Evolutionary conservation across 2,113 vertebrate genomes (phyloP).

Genomic region (Anser cygnoides): DNA sequence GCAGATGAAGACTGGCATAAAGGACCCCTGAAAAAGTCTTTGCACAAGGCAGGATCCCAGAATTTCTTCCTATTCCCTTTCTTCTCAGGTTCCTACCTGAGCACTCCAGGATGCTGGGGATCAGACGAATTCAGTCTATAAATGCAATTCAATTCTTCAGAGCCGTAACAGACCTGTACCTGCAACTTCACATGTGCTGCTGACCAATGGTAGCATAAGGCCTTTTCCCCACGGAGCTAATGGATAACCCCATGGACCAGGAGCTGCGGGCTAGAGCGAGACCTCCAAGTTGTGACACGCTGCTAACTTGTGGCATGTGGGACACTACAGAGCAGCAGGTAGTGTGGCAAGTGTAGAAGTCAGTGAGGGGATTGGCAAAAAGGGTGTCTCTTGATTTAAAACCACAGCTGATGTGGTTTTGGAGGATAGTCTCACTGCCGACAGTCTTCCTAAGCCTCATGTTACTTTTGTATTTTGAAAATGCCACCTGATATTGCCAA

Average conservation of each 20-base stretch:
- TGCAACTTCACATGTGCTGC: rapidly evolving
- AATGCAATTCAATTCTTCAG: neutral
- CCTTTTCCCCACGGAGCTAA: neutral
- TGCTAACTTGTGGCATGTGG: neutral
- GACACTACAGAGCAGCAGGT: neutral
- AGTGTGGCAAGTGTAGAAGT: neutral
- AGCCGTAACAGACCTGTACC: neutral
- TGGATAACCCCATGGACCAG: neutral
- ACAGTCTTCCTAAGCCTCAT: neutral
- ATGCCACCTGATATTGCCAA: neutral
- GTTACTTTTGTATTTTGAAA: neutral
- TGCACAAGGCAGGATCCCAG: neutral
- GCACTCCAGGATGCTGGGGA: neutral
- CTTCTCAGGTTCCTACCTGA: neutral
- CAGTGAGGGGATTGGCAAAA: neutral
- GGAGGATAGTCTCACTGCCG: neutral
- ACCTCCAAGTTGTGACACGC: neutral
- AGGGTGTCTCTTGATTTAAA: neutral
- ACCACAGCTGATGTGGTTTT: neutral
- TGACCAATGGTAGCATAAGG: rapidly evolving
- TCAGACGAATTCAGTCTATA: neutral
- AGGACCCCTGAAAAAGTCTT: neutral
- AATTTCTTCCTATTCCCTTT: neutral
- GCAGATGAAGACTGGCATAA: neutral
- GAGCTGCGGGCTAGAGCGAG: neutral